Conservation (phyloP, 37 sponge, comb jelly and placozoan species). For the Spongilla lacustris region DNA sequence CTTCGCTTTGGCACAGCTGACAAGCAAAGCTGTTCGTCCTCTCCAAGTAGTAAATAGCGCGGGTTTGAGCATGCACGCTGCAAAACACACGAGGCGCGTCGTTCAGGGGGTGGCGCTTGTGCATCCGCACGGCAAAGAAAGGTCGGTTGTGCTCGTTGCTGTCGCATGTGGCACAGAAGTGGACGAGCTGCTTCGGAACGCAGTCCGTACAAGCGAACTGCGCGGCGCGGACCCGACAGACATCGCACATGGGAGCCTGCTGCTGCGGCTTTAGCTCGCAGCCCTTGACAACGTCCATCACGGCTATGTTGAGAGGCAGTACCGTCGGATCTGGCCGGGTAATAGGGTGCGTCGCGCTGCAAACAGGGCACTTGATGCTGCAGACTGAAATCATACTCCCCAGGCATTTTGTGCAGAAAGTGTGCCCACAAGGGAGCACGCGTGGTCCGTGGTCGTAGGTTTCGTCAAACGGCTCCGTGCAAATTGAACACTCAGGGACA, state of each 20-base stretch:
- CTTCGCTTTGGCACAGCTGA: not conserved
- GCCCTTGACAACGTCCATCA: slow-evolving; percentile 49
- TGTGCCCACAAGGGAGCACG: slow-evolving; percentile 74
- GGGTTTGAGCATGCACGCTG: slow-evolving; percentile 2
- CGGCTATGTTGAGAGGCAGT: slow-evolving; percentile 62
- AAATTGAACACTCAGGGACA: slow-evolving; percentile 63
- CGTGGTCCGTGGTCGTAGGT: slow-evolving; percentile 41
- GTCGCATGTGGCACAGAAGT: slow-evolving; percentile 61
- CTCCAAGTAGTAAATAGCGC: slow-evolving; percentile 36
- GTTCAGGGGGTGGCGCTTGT: slow-evolving; percentile 45
- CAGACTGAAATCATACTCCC: not conserved
- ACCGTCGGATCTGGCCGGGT: slow-evolving; percentile 19
- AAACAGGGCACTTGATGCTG: slow-evolving; percentile 65
- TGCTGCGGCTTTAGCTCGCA: not conserved
- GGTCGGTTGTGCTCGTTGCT: slow-evolving; percentile 58
- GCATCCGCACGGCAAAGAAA: slow-evolving; percentile 42
- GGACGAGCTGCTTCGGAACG: slow-evolving; percentile 34
- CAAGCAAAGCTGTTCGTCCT: slow-evolving; percentile 51
- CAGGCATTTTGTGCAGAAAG: slow-evolving; percentile 74
- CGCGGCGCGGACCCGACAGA: slow-evolving; percentile 17
- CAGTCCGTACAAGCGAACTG: slow-evolving; percentile 56
- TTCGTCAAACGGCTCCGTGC: slow-evolving; percentile 50
- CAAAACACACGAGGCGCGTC: slow-evolving; percentile 27
- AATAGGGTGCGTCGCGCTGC: slow-evolving; percentile 24
- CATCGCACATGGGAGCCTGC: slow-evolving; percentile 46